Evolutionary conservation across 1,140 invertebrate species (phyloP), one percentile per base, ranked within the genome.

Genomic region (Ceratosolen fusciceps): DNA sequence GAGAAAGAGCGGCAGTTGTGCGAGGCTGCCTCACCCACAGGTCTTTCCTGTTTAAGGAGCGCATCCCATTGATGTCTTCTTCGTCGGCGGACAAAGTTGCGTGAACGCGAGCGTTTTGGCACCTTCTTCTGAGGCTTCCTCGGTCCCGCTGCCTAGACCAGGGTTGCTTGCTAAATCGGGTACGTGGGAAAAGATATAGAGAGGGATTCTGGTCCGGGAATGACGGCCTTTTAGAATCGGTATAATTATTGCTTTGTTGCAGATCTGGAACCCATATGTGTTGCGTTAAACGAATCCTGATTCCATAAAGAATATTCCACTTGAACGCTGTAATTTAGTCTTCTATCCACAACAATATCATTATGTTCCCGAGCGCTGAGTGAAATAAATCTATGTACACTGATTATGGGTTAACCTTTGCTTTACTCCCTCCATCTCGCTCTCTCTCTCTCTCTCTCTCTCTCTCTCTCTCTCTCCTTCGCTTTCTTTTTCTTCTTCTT

Each of bases 161-260:
- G 0, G 14, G 16, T n/a, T n/a, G n/a, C 26, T 73, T 65, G 56
- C 70, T 56, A 78, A 71, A 77, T 60, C 52, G 68, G 29, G 73
- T 62, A 73, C 77, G 71, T 74, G 77, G 77, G 77, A 79, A 79
- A 49, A 62, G 68, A 54, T 37, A 68, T 21, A 65, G 60, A 65
- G 60, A 19, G 31, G 60, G 31, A 65, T 62, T 52, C 54, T 65
- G 74, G 73, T 1, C 37, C 26, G 54, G 31, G 52, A 74, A 37
- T 26, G 71, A 43, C 54, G 70, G 70, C 47, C 37, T 72, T 72
- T 54, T 34, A n/a, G 26, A 52, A 58, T 73, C 31, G 71, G 52
- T 73, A 26, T 73, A 73, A 73, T 73, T 73, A 73, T 73, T 58
- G 71, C 52, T 58, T 14, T 72, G 43, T 14, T 72, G 43, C 47